A percentile compares a stretch with the other conserved stretches of the same genome.
phyloP scores from a whole-genome alignment of 2,888 invertebrate species.

The Cremastinae sp. region DNA sequence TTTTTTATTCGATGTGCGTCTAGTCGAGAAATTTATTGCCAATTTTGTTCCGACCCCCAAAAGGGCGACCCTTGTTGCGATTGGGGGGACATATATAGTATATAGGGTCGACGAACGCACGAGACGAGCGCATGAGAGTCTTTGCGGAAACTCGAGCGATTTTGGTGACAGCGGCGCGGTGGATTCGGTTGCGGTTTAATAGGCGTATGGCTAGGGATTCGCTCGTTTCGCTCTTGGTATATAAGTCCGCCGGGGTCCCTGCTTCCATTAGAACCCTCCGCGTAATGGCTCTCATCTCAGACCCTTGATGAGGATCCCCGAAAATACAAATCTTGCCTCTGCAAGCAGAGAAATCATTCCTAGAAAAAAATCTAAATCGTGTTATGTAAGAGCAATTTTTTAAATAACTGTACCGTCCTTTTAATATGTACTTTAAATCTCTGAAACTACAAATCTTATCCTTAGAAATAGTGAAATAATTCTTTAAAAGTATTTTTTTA shows the following conservation, averaged over 20 bases:
- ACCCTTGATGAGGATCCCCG: constrained; percentile 39
- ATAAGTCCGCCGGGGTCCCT: constrained; percentile 59
- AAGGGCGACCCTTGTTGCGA: too few relatives aligned
- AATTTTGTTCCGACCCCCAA: too few relatives aligned
- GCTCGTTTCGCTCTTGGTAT: constrained; percentile 33
- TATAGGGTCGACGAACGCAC: constrained; percentile 43
- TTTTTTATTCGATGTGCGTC: too few relatives aligned
- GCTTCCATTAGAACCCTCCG: constrained; percentile 71
- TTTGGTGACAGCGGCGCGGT: constrained; percentile 32
- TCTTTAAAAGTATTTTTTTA: too few relatives aligned
- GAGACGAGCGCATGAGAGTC: constrained; percentile 34
- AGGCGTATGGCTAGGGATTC: constrained; percentile 33
- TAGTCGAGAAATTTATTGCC: too few relatives aligned
- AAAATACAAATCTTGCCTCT: constrained; percentile 30
- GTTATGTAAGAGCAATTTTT: constrained; percentile 70
- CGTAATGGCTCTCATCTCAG: constrained; percentile 59
- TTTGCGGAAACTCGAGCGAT: constrained; percentile 39
- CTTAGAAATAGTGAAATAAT: too few relatives aligned
- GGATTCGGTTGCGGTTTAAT: constrained; percentile 12
- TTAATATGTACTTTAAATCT: too few relatives aligned
- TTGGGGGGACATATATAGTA: constrained; percentile 11
- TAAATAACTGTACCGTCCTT: constrained; percentile 71
- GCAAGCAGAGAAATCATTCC: constrained; percentile 20
- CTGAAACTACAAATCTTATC: too few relatives aligned
- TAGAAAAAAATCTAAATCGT: constrained; percentile 62